These are phyloP conservation scores for Chloroceryle amazona DNA, from an alignment of 2,797 vertebrate genomes.

Conservation along the genomic window DNA sequence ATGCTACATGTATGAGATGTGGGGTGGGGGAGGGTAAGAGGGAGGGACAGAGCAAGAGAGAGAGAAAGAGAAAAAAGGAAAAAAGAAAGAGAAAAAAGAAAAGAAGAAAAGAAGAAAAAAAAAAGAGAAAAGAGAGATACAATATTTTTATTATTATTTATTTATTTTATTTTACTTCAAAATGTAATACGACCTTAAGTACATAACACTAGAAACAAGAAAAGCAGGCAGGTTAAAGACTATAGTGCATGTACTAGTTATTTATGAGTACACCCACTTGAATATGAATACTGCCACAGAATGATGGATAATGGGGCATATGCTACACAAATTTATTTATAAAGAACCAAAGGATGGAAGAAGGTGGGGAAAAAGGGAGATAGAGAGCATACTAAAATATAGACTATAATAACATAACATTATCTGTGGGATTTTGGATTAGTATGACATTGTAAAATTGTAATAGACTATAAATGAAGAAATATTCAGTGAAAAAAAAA, in stretches of 20 bases:
- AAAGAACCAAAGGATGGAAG: background rate
- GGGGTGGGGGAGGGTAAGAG: no score
- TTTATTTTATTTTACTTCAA: background rate
- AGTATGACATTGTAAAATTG: constrained; percentile 9
- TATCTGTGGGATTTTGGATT: background rate
- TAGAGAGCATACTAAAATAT: background rate
- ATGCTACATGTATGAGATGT: background rate
- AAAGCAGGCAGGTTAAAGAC: background rate
- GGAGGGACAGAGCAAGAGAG: fast-evolving
- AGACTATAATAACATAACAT: background rate
- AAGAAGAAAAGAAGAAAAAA: background rate
- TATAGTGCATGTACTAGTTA: background rate
- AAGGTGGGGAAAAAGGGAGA: background rate
- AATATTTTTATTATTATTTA: no score
- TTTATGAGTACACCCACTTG: background rate
- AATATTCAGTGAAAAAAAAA: background rate
- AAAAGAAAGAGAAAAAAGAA: background rate
- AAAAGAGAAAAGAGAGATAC: background rate
- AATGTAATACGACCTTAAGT: background rate
- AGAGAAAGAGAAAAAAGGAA: no score
- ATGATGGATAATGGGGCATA: background rate
- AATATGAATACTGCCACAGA: background rate
- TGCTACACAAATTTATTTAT: background rate
- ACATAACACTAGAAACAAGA: background rate
- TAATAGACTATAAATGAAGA: background rate